Evolutionary conservation across 1,140 invertebrate species (phyloP).

Genomic region (Magallana angulata): DNA sequence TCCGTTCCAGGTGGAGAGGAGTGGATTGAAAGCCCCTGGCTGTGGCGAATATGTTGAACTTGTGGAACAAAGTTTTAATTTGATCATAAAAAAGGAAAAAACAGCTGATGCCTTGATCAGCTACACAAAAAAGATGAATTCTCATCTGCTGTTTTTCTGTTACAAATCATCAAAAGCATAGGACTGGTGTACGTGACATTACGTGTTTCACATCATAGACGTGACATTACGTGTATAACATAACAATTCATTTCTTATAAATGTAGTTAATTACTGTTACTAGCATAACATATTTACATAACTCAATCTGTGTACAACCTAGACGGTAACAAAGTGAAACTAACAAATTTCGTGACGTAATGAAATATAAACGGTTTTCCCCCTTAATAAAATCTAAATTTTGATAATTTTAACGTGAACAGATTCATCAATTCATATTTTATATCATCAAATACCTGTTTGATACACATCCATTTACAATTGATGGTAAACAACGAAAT

Average conservation of each 20-base stretch:
- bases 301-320: too few species aligned
- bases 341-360: not conserved
- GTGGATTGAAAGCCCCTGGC: not conserved
- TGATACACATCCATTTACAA: conserved; percentile 21
- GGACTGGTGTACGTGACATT: too few species aligned
- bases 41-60: not conserved
- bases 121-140: too few species aligned
- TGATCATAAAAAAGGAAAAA: not conserved
- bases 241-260: too few species aligned
- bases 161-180: too few species aligned
- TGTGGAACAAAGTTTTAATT: not conserved
- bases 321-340: not conserved
- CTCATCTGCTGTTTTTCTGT: too few species aligned
- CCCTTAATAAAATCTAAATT: not conserved
- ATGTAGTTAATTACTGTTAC: too few species aligned
- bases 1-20: not conserved
- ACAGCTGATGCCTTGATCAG: too few species aligned
- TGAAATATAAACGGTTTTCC: not conserved
- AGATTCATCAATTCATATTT: not conserved
- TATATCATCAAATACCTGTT: not conserved
- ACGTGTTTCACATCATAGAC: too few species aligned
- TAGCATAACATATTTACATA: too few species aligned
- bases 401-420: not conserved
- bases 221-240: too few species aligned
- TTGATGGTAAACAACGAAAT: conserved; percentile 17